Percentiles rank a stretch among this genome's conserved stretches.
Conservation (phyloP, 2,797 vertebrate species). For the Huso huso region DNA sequence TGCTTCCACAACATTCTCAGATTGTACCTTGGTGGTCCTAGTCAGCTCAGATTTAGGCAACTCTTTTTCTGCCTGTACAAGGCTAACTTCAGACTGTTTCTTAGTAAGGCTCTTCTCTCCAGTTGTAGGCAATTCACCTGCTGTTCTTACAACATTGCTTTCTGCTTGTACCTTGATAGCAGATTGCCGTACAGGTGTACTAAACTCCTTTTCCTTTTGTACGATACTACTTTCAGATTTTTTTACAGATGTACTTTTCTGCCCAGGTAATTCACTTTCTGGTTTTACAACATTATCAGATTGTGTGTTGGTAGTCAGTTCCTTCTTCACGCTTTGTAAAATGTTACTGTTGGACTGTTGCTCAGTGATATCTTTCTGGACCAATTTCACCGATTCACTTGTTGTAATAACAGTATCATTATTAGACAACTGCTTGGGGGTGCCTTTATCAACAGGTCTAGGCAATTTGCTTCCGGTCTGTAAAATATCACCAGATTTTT, state of each 20-base stretch:
- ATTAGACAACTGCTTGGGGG: background rate
- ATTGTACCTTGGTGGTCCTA: constrained; percentile 20
- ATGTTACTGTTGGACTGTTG: background rate
- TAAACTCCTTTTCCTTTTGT: background rate
- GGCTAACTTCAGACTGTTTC: constrained; percentile 9
- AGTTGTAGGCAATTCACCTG: background rate
- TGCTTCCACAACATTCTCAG: constrained; percentile 4
- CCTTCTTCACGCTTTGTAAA: background rate
- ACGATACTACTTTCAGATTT: constrained; percentile 14
- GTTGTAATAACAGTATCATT: background rate
- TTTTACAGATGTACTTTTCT: constrained; percentile 24
- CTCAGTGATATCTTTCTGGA: background rate
- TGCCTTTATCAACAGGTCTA: background rate
- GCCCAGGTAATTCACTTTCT: constrained; percentile 17
- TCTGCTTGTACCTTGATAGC: constrained; percentile 15
- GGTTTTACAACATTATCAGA: constrained; percentile 24
- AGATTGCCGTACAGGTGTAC: constrained; percentile 8
- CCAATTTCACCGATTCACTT: background rate
- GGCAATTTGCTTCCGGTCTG: background rate
- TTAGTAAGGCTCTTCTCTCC: background rate
- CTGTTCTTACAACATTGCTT: constrained; percentile 7
- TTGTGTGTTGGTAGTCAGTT: constrained; percentile 22
- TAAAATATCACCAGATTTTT: too few species aligned
- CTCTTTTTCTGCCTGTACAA: constrained; percentile 1
- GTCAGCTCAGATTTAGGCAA: background rate